Evolutionary conservation across 2,797 vertebrate species (phyloP).

Genomic region (Pseudopleuronectes americanus): DNA sequence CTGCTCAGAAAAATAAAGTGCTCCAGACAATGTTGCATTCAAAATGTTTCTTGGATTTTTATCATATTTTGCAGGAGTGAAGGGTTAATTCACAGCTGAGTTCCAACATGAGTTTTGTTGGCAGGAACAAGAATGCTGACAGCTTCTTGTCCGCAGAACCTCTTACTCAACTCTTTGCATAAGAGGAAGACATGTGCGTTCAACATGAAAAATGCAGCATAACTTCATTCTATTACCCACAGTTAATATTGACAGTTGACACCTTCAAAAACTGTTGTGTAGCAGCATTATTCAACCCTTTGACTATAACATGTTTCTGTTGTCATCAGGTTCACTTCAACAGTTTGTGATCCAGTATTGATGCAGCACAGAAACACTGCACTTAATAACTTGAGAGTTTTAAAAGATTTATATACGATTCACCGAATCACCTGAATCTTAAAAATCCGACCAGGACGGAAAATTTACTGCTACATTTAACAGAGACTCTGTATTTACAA

Average conservation of each 20-base stretch:
- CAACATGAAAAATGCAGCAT: conserved; percentile 10
- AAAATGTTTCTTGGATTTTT: not conserved
- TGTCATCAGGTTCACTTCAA: too few species aligned
- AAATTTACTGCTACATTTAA: too few species aligned
- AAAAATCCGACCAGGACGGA: too few species aligned
- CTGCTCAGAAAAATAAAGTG: not conserved
- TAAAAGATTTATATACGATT: too few species aligned
- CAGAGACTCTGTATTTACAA: too few species aligned
- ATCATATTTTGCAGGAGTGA: not conserved
- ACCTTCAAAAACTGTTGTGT: conserved; percentile 44
- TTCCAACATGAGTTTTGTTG: not conserved
- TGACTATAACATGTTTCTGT: too few species aligned
- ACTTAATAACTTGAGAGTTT: too few species aligned
- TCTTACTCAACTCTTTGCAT: conserved; percentile 47
- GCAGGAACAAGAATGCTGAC: conserved; percentile 16
- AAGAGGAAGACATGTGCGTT: conserved; percentile 48
- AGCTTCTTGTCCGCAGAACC: conserved; percentile 30
- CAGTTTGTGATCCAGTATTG: too few species aligned
- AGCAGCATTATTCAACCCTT: not conserved
- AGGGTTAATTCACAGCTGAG: conserved; percentile 1
- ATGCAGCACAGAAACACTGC: too few species aligned
- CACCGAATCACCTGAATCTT: too few species aligned
- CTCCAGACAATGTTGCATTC: not conserved
- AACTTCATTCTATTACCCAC: conserved; percentile 29
- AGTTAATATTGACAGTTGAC: conserved; percentile 25